Evolutionary conservation across 2,888 invertebrate species (phyloP).

Genomic region (Calameuta idolon): DNA sequence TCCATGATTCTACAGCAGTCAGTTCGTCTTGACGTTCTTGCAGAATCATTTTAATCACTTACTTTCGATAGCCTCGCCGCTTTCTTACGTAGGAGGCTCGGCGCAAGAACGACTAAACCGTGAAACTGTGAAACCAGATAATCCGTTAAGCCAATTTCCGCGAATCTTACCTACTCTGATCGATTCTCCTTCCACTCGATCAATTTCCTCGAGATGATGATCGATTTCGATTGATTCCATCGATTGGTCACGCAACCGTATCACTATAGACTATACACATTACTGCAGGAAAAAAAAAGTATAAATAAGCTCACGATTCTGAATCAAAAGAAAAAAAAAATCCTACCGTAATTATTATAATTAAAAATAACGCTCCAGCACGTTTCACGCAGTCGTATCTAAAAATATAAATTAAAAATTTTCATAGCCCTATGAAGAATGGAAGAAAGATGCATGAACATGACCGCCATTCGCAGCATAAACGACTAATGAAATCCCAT

Average conservation of each 20-base stretch:
- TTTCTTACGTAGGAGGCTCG: background rate
- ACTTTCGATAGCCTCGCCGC: conserved; percentile 1
- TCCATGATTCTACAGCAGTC: background rate
- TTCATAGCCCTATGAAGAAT: background rate
- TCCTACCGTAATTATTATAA: background rate
- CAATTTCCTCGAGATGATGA: conserved; percentile 4
- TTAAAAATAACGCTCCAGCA: background rate
- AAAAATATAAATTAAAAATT: background rate
- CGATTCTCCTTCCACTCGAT: conserved; percentile 4
- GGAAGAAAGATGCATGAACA: background rate
- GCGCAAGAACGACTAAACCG: background rate
- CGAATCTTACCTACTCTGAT: background rate
- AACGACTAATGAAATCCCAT: background rate
- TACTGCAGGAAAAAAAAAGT: background rate
- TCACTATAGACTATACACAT: background rate
- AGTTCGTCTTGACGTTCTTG: background rate
- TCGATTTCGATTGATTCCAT: background rate
- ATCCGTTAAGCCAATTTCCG: background rate
- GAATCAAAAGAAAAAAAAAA: background rate
- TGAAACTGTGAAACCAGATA: background rate
- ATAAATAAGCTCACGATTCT: background rate
- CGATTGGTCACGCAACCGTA: background rate
- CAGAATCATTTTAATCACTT: conserved; percentile 4
- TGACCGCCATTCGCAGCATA: background rate
- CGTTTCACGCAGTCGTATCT: background rate